Base-by-base conservation (phyloP, 2,797 vertebrate genomes). In the Gadopsis bispinosus region DNA sequence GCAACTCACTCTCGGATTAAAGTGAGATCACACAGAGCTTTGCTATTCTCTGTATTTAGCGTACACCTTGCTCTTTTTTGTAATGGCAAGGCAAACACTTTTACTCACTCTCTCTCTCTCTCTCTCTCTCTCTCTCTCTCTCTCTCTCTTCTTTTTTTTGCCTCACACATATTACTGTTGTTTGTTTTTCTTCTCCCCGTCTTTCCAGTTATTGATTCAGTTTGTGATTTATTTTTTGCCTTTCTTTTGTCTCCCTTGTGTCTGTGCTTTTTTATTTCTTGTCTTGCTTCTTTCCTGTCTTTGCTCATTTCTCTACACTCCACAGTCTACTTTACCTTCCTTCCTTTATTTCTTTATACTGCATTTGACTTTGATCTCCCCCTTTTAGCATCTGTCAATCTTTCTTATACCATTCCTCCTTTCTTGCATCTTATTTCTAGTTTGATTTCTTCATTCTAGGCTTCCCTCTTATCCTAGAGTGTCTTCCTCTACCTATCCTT, bases 11-110 rank as follows among this genome's bases (percentile, higher is more conserved):
- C 74, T 51, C 8, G 5, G 43, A 51, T 73, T 55, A 50, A 60
- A 61, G 35, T 20, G 55, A 73, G 54, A 73, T 66, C 35, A 56
- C 68, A 13, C 11, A 1, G 5, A 64, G 67, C 61, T 39, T 37
- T 29, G 14, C 72, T 56, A 17, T 22, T 77, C 70, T 33, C 55
- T 51, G 47, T 80, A 66, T 69, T 51, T 43, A 63, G 41, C 19
- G 12, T 11, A 54, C n/a, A 22, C 45, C 1, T 58, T 64, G 43
- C 47, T 79, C 73, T 73, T 56, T 75, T 75, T 61, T 75, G 17
- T 82, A 71, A 81, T 33, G 37, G 26, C 33, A 48, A 41, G 9
- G 60, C 9, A 73, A 75, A 59, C 13, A 59, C 16, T 12, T 31
- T 80, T 12, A 37, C n/a, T 47, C 11, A 73, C 19, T 58, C 8